phyloP scores from a whole-genome alignment of 2,113 vertebrate genomes.

The Gracilinanus agilis region DNA sequence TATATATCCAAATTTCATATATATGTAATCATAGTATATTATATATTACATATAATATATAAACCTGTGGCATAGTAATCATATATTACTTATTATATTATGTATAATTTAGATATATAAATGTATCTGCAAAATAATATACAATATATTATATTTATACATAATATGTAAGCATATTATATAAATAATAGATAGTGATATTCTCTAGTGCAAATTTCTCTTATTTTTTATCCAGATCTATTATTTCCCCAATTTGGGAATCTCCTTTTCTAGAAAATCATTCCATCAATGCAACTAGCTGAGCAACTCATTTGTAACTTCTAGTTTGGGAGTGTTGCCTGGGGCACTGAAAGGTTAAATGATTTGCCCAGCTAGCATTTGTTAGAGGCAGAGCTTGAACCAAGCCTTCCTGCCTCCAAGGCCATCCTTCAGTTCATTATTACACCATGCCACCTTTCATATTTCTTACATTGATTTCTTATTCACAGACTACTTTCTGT shows the following conservation, averaged over 20 bases:
- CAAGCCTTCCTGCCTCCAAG: too few relatives aligned
- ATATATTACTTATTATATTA: too few relatives aligned
- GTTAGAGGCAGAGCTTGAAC: too few relatives aligned
- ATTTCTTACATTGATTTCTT: slow-evolving; percentile 58
- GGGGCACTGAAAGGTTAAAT: background rate
- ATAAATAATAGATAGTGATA: background rate
- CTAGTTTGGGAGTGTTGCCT: background rate
- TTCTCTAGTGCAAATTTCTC: background rate
- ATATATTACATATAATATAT: too few relatives aligned
- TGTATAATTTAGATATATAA: too few relatives aligned
- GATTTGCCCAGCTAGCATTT: background rate
- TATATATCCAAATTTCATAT: too few relatives aligned
- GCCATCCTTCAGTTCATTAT: background rate
- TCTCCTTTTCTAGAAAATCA: background rate
- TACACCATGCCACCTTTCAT: background rate
- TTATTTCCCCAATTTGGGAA: background rate
- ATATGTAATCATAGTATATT: too few relatives aligned
- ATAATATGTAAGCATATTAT: too few relatives aligned
- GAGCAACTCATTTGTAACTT: background rate
- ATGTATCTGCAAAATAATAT: too few relatives aligned
- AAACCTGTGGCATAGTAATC: too few relatives aligned
- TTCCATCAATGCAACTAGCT: background rate
- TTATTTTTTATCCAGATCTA: background rate
- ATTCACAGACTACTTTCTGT: slow-evolving; percentile 47
- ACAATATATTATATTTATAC: too few relatives aligned